Percentiles rank a stretch among this genome's conserved stretches.
Evolutionary conservation across 2,888 invertebrate species (phyloP).

Genomic region (Caenorhabditis imperialis): DNA sequence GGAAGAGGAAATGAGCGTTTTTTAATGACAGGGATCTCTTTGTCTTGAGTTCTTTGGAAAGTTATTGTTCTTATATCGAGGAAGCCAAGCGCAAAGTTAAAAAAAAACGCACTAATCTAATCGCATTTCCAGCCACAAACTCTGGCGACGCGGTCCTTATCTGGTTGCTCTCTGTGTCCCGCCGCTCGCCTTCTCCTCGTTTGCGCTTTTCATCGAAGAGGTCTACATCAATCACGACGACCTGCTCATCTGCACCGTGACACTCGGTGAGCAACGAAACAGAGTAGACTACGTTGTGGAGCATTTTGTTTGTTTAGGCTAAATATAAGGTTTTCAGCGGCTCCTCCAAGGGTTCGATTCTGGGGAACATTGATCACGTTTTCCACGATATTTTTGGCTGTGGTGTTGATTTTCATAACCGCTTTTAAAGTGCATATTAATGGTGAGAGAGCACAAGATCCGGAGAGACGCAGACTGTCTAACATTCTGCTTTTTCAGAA

Average conservation of each 20-base stretch:
- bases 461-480: too few relatives aligned
- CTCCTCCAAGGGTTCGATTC: constrained; percentile 47
- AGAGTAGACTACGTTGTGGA: constrained; percentile 7
- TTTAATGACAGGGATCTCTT: too few relatives aligned
- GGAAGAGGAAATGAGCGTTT: background rate
- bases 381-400: constrained; percentile 39
- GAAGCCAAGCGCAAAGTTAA: too few relatives aligned
- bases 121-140: constrained; percentile 44
- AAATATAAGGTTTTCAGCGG: constrained; percentile 31
- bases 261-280: constrained; percentile 41
- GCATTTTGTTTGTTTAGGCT: background rate
- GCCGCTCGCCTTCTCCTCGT: constrained; percentile 38
- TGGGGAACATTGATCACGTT: constrained; percentile 54
- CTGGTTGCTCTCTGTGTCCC: constrained; percentile 45
- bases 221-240: constrained; percentile 57
- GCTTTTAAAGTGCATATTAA: constrained; percentile 45
- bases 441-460: constrained; percentile 28
- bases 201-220: constrained; percentile 54
- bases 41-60: background rate
- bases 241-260: constrained; percentile 53
- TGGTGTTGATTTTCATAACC: constrained; percentile 33
- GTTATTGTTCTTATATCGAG: too few relatives aligned
- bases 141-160: constrained; percentile 55
- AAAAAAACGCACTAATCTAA: background rate
- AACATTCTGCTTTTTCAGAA: too few relatives aligned